A percentile compares a stretch with the other conserved stretches of the same genome.
phyloP scores from a whole-genome alignment of 2,797 vertebrate species.

The Otolemur crassicaudatus region DNA sequence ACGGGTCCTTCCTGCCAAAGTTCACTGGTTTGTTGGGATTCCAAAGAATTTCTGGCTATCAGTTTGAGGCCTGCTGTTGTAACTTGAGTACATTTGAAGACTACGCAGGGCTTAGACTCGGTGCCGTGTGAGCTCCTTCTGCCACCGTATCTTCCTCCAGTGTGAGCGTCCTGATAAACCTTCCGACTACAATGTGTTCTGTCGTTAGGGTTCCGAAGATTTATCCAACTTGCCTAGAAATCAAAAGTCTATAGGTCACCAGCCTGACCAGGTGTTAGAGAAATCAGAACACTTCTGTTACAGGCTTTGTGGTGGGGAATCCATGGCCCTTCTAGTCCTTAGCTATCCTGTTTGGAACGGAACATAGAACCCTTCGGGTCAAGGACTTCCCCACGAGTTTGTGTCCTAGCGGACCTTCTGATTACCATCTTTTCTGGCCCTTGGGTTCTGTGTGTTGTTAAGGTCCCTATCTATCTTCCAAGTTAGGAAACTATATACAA shows the following conservation, averaged over 20 bases:
- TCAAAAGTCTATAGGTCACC: neutral
- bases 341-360: neutral
- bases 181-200: neutral
- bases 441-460: neutral
- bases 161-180: neutral
- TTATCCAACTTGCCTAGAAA: neutral
- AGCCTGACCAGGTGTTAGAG: neutral
- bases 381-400: neutral
- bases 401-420: neutral
- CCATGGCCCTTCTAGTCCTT: neutral
- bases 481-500: neutral
- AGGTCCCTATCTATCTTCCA: neutral
- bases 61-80: neutral
- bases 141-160: neutral
- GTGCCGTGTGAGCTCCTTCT: neutral
- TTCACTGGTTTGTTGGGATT: neutral
- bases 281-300: neutral
- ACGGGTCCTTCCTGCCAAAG: neutral
- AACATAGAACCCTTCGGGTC: neutral
- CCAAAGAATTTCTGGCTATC: neutral
- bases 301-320: neutral
- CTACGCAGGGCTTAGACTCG: neutral
- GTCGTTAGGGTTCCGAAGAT: neutral
- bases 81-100: neutral
- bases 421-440: neutral